These are phyloP conservation scores for Leptinotarsa rubiginosa DNA, from an alignment of 2,888 invertebrate species.

Conservation along the genomic window DNA sequence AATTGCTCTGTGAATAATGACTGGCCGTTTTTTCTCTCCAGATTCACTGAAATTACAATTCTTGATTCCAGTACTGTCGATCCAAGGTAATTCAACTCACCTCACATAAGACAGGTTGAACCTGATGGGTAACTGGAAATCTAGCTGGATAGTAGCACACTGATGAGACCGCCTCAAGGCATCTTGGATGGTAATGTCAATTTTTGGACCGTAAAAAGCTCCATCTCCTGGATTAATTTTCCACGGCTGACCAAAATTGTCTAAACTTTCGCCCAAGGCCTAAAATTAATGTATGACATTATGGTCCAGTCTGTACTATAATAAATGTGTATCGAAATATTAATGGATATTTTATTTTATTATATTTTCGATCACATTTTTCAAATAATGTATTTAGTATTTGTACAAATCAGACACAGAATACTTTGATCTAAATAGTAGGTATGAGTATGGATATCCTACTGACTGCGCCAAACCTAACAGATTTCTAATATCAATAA, in stretches of 20 bases:
- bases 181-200: conserved; percentile 96
- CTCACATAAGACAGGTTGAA: conserved; percentile 85
- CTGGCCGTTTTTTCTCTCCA: conserved; percentile 91
- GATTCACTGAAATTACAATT: conserved; percentile 73
- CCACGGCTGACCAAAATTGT: conserved; percentile 90
- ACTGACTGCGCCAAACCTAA: background rate
- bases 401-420: too few species aligned
- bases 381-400: too few species aligned
- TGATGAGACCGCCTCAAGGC: conserved; percentile 91
- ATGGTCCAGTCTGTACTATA: too few species aligned
- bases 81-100: conserved; percentile 62
- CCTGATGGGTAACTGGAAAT: conserved; percentile 95
- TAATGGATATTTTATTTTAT: too few species aligned
- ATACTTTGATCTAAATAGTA: too few species aligned
- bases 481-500: background rate
- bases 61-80: background rate
- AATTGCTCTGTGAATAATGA: conserved; percentile 97
- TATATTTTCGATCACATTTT: too few species aligned
- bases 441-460: background rate
- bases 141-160: conserved; percentile 98
- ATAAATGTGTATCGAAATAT: too few species aligned
- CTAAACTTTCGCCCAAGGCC: conserved; percentile 86
- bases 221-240: conserved; percentile 94
- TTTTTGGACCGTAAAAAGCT: conserved; percentile 99
- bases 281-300: conserved; percentile 53